A percentile compares a stretch with the other conserved stretches of the same genome.
Evolutionary conservation across 2,888 invertebrate genomes (phyloP).

Genomic region (Cybosia mesomella): DNA sequence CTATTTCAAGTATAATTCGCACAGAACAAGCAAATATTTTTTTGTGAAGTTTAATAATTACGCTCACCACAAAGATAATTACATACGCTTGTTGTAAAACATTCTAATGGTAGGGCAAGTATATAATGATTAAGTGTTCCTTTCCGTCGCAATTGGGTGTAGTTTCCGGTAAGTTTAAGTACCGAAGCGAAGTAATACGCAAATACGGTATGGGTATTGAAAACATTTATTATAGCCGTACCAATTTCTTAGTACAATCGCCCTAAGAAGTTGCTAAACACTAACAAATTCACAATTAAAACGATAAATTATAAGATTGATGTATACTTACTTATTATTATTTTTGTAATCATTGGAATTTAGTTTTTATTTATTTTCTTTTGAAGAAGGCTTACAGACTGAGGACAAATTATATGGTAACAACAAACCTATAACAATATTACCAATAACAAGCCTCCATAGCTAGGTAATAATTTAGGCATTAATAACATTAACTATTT

Average conservation of each 20-base stretch:
- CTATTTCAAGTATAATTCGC: neutral
- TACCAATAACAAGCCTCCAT: no score
- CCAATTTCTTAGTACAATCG: neutral
- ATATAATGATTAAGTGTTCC: neutral
- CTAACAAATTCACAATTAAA: no score
- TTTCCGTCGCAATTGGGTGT: neutral
- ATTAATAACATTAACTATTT: no score
- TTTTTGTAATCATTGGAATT: no score
- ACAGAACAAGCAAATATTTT: neutral
- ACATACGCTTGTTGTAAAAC: neutral
- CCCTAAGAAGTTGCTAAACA: no score
- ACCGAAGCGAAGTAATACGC: neutral
- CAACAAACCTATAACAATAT: no score
- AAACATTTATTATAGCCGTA: neutral
- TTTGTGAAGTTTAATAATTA: neutral
- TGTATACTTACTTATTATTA: no score
- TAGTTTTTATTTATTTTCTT: no score
- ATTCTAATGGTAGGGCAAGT: slow-evolving; percentile 1
- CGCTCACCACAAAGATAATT: neutral
- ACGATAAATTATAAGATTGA: no score
- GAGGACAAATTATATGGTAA: no score
- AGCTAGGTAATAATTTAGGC: no score
- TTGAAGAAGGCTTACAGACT: no score
- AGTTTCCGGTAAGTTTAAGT: neutral
- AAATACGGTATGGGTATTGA: neutral